phyloP scores from a whole-genome alignment of 2,888 invertebrate genomes.

The Polylopha cassiicola region DNA sequence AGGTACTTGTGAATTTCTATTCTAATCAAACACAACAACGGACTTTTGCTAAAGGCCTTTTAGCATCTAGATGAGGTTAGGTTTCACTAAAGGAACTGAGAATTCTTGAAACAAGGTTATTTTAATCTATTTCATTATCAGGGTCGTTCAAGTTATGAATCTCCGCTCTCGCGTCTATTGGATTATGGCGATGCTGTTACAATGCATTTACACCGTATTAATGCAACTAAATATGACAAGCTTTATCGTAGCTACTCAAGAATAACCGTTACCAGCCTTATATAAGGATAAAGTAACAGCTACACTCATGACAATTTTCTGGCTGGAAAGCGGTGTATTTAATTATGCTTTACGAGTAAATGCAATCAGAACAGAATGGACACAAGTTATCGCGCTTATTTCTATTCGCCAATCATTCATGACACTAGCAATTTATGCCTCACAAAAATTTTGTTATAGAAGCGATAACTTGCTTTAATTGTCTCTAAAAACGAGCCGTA shows the following conservation, averaged over 20 bases:
- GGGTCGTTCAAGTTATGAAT: no score
- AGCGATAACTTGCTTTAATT: conserved; percentile 73
- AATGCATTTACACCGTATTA: conserved; percentile 33
- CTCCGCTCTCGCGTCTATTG: conserved; percentile 10
- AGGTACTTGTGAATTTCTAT: conserved; percentile 13
- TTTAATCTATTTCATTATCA: no score
- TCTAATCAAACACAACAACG: conserved; percentile 6
- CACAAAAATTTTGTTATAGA: conserved; percentile 52
- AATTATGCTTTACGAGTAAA: conserved; percentile 50
- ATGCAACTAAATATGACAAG: conserved; percentile 69
- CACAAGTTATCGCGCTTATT: conserved; percentile 71
- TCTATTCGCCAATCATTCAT: conserved; percentile 51
- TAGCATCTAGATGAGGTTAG: conserved; percentile 27
- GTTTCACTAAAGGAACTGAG: conserved; percentile 2
- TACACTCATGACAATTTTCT: conserved; percentile 52
- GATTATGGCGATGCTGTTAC: conserved; percentile 6
- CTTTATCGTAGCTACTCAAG: conserved; percentile 52
- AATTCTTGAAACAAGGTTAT: no score
- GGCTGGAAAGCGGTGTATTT: conserved; percentile 72
- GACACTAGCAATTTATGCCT: conserved; percentile 40
- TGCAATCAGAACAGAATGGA: conserved; percentile 64
- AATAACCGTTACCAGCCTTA: conserved; percentile 51
- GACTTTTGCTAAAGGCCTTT: conserved; percentile 33
- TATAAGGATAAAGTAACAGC: conserved; percentile 46
- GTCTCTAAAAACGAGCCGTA: conserved; percentile 74